phyloP scores from a whole-genome alignment of 2,797 vertebrate species.

The Poecilia gillii region DNA sequence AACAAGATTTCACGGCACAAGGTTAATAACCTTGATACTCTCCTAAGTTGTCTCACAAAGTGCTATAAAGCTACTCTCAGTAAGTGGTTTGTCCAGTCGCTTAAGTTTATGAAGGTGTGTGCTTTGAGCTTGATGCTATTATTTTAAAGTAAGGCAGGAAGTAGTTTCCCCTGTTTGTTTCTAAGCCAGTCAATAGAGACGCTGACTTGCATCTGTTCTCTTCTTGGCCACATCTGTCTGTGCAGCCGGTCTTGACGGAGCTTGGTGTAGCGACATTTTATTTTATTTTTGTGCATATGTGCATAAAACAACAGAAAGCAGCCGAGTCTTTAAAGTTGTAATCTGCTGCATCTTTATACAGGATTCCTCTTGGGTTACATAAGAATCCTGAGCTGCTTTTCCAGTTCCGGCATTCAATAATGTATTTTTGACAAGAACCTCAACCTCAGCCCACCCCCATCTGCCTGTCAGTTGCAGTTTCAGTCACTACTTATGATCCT shows the following conservation, averaged over 20 bases:
- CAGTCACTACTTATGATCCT: conserved; percentile 57
- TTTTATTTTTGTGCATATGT: neutral
- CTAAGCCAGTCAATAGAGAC: neutral
- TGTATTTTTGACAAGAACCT: conserved; percentile 36
- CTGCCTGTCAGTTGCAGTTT: conserved; percentile 68
- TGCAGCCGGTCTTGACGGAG: neutral
- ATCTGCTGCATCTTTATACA: neutral
- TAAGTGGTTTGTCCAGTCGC: no score
- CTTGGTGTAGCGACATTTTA: neutral
- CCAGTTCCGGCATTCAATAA: neutral
- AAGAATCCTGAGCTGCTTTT: conserved; percentile 9
- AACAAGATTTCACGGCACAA: no score
- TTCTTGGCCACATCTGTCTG: neutral
- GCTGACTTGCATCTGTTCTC: neutral
- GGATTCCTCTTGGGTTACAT: neutral
- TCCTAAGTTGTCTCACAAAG: no score
- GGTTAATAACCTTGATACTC: no score
- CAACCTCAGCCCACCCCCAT: conserved; percentile 32
- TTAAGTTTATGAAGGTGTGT: neutral
- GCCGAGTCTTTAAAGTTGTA: neutral
- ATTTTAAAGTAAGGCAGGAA: neutral
- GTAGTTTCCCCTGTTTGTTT: neutral
- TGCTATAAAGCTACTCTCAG: no score
- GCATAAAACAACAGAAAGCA: neutral
- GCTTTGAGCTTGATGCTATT: neutral